Conservation (phyloP, 2,888 invertebrate species). For the Lysandra bellargus region DNA sequence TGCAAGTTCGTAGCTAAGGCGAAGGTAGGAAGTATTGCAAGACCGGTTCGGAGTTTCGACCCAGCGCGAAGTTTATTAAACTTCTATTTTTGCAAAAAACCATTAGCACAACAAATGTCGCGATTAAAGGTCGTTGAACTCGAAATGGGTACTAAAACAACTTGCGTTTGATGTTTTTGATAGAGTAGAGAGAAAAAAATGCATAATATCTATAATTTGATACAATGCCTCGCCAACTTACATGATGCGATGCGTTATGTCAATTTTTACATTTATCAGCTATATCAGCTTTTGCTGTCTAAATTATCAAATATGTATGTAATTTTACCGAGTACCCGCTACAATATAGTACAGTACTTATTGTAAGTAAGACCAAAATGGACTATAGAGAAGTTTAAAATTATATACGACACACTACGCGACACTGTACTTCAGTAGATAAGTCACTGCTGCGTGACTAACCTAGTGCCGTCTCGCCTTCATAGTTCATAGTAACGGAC, state of each 20-base stretch:
- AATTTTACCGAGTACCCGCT: background rate
- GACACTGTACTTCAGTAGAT: no score
- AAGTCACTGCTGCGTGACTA: background rate
- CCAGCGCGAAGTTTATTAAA: conserved; percentile 2
- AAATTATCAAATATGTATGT: background rate
- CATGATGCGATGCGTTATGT: no score
- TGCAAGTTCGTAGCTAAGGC: conserved; percentile 43
- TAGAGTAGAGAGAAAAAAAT: background rate
- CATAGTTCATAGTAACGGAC: background rate
- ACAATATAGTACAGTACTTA: background rate
- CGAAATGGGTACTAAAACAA: background rate
- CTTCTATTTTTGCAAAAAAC: conserved; percentile 11
- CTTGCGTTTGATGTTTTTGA: background rate
- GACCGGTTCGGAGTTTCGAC: conserved; percentile 68
- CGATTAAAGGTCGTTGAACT: background rate
- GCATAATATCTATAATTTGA: no score
- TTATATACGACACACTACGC: no score
- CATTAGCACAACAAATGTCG: background rate
- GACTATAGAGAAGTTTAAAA: no score
- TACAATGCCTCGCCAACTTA: no score
- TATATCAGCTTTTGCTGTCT: background rate
- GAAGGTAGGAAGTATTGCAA: conserved; percentile 56
- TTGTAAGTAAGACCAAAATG: no score
- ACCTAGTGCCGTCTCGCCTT: background rate
- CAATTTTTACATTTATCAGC: background rate